These are phyloP conservation scores for Trinorchestia longiramus DNA, from an alignment of 1,140 invertebrate species.

Conservation along the genomic window DNA sequence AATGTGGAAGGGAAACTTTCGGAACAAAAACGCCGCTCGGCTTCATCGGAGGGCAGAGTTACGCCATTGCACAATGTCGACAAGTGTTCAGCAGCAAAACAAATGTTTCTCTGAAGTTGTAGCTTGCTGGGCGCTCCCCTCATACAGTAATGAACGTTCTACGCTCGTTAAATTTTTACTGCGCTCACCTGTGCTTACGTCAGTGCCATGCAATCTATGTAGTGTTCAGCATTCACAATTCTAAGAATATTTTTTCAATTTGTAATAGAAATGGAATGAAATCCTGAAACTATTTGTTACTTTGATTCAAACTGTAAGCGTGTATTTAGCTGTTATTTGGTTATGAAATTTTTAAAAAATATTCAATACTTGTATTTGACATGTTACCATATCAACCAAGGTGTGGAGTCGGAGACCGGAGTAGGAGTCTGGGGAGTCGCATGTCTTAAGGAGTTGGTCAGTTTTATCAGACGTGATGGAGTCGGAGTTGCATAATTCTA, in stretches of 20 bases:
- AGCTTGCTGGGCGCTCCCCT: not conserved
- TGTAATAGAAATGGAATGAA: not conserved
- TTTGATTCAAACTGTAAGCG: not conserved
- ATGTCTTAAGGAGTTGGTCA: no score
- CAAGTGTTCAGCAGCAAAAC: not conserved
- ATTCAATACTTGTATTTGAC: no score
- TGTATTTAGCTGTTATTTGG: no score
- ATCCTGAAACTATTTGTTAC: not conserved
- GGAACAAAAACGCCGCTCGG: not conserved
- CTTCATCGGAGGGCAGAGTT: not conserved
- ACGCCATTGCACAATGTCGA: not conserved
- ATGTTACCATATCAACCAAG: no score
- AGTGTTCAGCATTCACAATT: not conserved
- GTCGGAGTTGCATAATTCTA: no score
- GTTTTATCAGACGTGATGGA: no score
- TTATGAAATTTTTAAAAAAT: no score
- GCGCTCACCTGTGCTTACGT: not conserved
- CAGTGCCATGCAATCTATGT: not conserved
- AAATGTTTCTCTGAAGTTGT: constrained; percentile 9
- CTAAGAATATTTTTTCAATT: not conserved
- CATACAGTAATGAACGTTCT: not conserved
- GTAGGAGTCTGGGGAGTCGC: no score
- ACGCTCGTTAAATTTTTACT: not conserved
- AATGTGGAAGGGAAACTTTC: not conserved
- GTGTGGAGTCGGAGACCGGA: no score